These are phyloP conservation scores for Chrysocyon brachyurus DNA, from an alignment of 2,797 vertebrate species.

Conservation along the genomic window DNA sequence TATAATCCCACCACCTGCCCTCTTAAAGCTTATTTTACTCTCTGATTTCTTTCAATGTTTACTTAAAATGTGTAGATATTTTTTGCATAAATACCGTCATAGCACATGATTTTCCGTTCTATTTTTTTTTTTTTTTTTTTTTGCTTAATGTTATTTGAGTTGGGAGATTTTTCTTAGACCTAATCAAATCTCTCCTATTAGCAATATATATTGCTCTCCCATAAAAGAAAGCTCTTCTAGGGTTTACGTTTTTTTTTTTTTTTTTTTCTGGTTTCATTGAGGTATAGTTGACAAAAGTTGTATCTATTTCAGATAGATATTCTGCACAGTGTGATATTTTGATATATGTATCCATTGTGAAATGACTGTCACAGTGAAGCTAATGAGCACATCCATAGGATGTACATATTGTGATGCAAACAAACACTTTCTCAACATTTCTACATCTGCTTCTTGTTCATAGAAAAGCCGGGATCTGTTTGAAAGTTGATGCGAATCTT, in stretches of 20 bases:
- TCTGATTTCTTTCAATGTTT: background rate
- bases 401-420: background rate
- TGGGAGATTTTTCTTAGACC: background rate
- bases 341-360: background rate
- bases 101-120: background rate
- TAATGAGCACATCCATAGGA: background rate
- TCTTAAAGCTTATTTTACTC: background rate
- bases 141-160: background rate
- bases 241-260: background rate
- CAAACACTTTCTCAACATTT: background rate
- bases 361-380: background rate
- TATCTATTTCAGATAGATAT: background rate
- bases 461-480: background rate
- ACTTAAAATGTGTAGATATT: background rate
- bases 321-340: background rate
- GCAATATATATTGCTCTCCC: background rate
- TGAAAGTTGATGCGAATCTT: background rate
- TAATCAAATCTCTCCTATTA: background rate
- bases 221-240: background rate
- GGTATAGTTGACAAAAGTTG: background rate
- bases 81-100: background rate
- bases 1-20: background rate
- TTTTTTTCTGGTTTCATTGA: background rate
- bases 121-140: background rate
- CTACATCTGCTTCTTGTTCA: background rate